A percentile compares a stretch with the other conserved stretches of the same genome.
phyloP scores from a whole-genome alignment of 1,140 invertebrate species.

The Oscheius sp. region DNA sequence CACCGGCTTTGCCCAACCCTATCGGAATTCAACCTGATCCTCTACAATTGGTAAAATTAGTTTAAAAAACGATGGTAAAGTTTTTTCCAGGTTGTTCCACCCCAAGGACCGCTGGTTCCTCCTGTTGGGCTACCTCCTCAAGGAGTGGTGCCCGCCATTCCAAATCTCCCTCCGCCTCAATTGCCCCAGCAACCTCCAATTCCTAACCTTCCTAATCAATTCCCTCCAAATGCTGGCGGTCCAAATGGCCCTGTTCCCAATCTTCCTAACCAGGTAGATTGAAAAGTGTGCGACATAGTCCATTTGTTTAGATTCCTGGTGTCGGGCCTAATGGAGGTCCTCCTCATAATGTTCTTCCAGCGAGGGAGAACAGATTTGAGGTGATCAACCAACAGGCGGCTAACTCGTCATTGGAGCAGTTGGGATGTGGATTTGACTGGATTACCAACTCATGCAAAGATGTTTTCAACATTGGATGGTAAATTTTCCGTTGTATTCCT shows the following conservation, averaged over 20 bases:
- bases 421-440: constrained; percentile 38
- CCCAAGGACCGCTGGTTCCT: neutral
- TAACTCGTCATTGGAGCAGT: constrained; percentile 12
- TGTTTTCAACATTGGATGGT: constrained; percentile 30
- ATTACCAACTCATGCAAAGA: constrained; percentile 34
- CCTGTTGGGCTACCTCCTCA: neutral
- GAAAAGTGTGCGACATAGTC: too few relatives aligned
- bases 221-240: too few relatives aligned
- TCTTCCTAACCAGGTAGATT: too few relatives aligned
- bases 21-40: too few relatives aligned
- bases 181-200: neutral
- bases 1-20: neutral
- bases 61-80: too few relatives aligned
- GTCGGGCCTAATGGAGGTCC: too few relatives aligned
- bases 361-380: neutral
- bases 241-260: too few relatives aligned
- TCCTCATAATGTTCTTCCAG: neutral
- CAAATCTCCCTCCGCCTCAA: neutral
- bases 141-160: neutral
- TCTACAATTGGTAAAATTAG: too few relatives aligned
- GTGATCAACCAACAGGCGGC: constrained; percentile 1
- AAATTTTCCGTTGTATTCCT: too few relatives aligned
- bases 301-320: too few relatives aligned
- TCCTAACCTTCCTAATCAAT: too few relatives aligned
- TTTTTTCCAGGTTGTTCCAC: too few relatives aligned